Percentiles rank a stretch among this genome's conserved stretches.
phyloP scores from a whole-genome alignment of 2,888 invertebrate genomes.

The Oscheius sp. region DNA sequence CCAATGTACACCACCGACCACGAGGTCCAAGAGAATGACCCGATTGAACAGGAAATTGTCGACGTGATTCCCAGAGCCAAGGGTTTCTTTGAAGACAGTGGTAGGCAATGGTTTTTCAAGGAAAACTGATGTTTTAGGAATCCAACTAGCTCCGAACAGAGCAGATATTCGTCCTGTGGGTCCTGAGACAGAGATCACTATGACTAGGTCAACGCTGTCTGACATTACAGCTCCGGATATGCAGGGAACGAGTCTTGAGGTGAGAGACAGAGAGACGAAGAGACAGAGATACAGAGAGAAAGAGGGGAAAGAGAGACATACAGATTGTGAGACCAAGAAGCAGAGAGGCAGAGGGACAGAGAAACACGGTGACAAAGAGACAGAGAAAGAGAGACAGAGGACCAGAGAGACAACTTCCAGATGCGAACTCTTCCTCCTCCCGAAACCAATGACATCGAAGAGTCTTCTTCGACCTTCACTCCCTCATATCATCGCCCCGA shows the following conservation, averaged over 20 bases:
- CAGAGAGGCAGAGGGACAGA: not conserved
- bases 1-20: slow-evolving; percentile 17
- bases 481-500: not conserved
- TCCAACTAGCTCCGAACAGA: slow-evolving; percentile 5
- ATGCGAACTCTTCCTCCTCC: slow-evolving; percentile 11
- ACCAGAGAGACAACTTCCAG: not conserved
- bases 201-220: slow-evolving; percentile 16
- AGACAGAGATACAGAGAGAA: too few relatives aligned
- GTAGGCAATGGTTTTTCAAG: not conserved
- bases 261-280: slow-evolving; percentile 2
- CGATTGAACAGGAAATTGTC: slow-evolving; percentile 25
- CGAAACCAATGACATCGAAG: slow-evolving; percentile 5
- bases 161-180: slow-evolving; percentile 11
- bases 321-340: too few relatives aligned
- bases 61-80: slow-evolving; percentile 22
- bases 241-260: slow-evolving; percentile 2
- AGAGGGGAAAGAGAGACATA: too few relatives aligned
- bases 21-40: slow-evolving; percentile 11
- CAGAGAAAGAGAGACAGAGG: not conserved
- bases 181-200: slow-evolving; percentile 16
- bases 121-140: slow-evolving; percentile 1
- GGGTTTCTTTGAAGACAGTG: slow-evolving; percentile 18
- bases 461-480: not conserved
- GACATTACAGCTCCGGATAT: slow-evolving; percentile 18
- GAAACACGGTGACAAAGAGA: not conserved